Evolutionary conservation across 2,888 invertebrate genomes (phyloP).

Genomic region (Harpalus rubripes): DNA sequence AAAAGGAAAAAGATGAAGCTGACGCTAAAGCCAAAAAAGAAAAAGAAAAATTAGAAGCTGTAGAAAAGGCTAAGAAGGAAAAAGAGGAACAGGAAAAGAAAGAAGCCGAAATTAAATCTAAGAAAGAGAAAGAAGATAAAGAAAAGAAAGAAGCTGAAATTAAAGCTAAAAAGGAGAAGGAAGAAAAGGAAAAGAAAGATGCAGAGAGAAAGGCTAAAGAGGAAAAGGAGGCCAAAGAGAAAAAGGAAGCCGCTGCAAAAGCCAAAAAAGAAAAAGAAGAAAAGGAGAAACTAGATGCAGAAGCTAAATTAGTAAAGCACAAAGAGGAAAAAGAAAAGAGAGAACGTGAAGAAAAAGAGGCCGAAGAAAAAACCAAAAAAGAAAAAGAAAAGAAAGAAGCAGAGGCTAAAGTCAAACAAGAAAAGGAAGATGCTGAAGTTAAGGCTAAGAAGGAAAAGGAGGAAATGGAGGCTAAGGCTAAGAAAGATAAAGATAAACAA

Average conservation of each 20-base stretch:
- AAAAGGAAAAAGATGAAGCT: conserved; percentile 66
- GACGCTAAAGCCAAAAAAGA: conserved; percentile 63
- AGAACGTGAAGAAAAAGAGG: conserved; percentile 68
- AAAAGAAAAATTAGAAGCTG: conserved; percentile 67
- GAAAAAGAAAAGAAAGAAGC: conserved; percentile 65
- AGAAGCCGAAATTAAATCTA: conserved; percentile 71
- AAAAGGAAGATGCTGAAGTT: conserved; percentile 15
- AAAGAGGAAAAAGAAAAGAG: conserved; percentile 68
- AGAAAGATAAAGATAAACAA: conserved; percentile 67
- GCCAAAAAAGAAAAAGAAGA: conserved; percentile 48
- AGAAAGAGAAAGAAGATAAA: conserved; percentile 71
- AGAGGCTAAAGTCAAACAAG: conserved; percentile 59
- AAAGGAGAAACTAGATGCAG: conserved; percentile 66
- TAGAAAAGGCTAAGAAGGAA: conserved; percentile 69
- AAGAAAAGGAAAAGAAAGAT: conserved; percentile 67
- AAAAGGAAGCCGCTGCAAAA: conserved; percentile 66
- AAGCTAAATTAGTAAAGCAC: conserved; percentile 70
- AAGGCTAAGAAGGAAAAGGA: conserved; percentile 52
- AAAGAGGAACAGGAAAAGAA: conserved; percentile 74
- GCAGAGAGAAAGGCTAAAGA: conserved; percentile 64
- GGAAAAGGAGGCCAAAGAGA: conserved; percentile 66
- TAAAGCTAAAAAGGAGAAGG: conserved; percentile 65
- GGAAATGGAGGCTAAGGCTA: conserved; percentile 66
- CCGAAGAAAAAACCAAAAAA: conserved; percentile 63
- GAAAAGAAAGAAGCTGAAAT: conserved; percentile 72